Conservation (phyloP, 2,113 vertebrate genomes). For the Ictalurus punctatus region DNA sequence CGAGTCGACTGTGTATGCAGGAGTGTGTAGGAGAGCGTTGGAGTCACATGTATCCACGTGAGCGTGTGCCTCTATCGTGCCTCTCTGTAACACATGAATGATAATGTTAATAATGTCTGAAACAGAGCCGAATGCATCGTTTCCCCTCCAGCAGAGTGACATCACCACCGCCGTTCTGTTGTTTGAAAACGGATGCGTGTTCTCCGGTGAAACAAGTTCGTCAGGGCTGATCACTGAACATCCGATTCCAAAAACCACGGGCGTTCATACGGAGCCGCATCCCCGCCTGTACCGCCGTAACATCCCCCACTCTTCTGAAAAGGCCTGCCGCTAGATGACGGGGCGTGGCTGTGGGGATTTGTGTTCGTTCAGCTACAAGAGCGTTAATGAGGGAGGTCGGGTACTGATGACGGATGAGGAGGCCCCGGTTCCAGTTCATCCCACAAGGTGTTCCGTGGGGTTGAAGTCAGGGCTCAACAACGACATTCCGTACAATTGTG, state of each 20-base stretch:
- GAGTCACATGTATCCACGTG: too few relatives aligned
- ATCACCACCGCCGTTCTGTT: not conserved
- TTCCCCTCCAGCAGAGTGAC: not conserved
- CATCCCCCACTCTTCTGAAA: not conserved
- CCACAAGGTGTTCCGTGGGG: not conserved
- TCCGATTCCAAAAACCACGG: not conserved
- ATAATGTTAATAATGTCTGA: not conserved
- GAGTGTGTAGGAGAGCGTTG: not conserved
- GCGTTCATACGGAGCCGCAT: not conserved
- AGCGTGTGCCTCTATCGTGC: not conserved
- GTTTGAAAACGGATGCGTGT: not conserved
- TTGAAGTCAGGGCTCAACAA: too few relatives aligned
- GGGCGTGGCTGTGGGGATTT: too few relatives aligned
- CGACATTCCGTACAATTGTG: too few relatives aligned
- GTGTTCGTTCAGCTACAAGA: not conserved
- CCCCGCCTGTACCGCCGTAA: not conserved
- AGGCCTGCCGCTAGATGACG: not conserved
- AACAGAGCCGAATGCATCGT: not conserved
- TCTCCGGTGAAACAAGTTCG: not conserved
- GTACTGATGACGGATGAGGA: not conserved
- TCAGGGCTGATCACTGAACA: not conserved
- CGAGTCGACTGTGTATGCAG: slow-evolving; percentile 7
- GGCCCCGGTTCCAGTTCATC: not conserved
- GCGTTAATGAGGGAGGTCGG: not conserved
- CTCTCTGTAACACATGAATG: not conserved